These are phyloP conservation scores for Enteromius treurensis DNA, from an alignment of 2,797 vertebrate species.

Conservation along the genomic window DNA sequence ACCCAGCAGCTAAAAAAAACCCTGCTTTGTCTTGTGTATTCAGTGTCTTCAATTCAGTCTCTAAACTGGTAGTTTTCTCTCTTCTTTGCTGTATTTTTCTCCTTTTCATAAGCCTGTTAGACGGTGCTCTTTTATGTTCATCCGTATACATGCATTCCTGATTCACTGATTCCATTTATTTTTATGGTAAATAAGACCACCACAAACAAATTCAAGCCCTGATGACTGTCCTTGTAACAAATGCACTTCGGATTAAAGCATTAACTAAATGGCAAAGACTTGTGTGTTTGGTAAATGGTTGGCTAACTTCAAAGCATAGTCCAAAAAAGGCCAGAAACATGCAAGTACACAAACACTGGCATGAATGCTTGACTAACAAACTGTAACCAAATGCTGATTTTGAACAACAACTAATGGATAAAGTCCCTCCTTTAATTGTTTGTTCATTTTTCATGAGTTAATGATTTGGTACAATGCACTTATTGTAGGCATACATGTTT, in stretches of 20 bases:
- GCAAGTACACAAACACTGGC: background rate
- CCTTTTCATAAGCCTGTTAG: conserved; percentile 31
- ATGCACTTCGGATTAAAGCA: background rate
- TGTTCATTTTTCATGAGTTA: no score
- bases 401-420: background rate
- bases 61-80: conserved; percentile 7
- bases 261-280: background rate
- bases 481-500: no score
- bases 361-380: background rate
- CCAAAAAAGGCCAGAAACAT: background rate
- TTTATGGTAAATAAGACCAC: conserved; percentile 1
- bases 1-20: conserved; percentile 34
- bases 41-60: conserved; percentile 43
- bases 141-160: background rate
- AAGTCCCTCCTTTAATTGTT: no score
- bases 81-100: conserved; percentile 39
- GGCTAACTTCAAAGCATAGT: background rate
- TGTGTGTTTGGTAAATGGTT: background rate
- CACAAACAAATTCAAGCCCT: background rate
- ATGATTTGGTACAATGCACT: no score
- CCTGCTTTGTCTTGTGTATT: conserved; percentile 37
- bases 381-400: background rate
- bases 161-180: background rate
- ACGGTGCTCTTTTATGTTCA: conserved; percentile 26
- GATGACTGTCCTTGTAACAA: background rate